These are phyloP conservation scores for Dendrolimus pini DNA, from an alignment of 2,888 invertebrate species.

Conservation along the genomic window DNA sequence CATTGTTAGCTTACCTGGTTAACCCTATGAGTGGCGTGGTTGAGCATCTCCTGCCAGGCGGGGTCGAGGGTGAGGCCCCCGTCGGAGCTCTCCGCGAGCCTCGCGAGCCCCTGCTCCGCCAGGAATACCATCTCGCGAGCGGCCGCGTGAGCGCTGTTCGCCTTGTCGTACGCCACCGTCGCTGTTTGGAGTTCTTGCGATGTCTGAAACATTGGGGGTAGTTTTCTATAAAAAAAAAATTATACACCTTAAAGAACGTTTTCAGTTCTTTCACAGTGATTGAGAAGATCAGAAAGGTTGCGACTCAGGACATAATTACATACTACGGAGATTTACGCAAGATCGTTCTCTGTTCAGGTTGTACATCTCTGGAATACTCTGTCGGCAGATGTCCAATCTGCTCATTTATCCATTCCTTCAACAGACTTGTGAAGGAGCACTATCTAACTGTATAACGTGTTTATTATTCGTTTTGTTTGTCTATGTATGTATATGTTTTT, in stretches of 20 bases:
- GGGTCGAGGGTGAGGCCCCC: slow-evolving; percentile 86
- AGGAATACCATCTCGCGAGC: slow-evolving; percentile 91
- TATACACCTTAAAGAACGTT: neutral
- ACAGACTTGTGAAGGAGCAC: too few species aligned
- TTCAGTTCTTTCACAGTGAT: too few species aligned
- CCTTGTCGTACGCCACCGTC: slow-evolving; percentile 85
- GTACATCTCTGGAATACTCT: too few species aligned
- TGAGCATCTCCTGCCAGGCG: slow-evolving; percentile 97
- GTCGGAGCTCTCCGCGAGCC: slow-evolving; percentile 66
- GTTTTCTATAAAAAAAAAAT: neutral
- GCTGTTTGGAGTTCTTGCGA: slow-evolving; percentile 91
- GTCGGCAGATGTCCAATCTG: too few species aligned
- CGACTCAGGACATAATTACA: too few species aligned
- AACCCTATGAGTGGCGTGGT: slow-evolving; percentile 91
- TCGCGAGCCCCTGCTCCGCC: slow-evolving; percentile 78
- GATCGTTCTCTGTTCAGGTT: too few species aligned
- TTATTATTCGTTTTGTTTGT: too few species aligned
- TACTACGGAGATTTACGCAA: too few species aligned
- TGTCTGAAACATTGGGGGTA: slow-evolving; percentile 55
- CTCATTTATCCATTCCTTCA: too few species aligned
- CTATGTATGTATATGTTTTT: too few species aligned
- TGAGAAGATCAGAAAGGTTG: too few species aligned
- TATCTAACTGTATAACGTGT: too few species aligned
- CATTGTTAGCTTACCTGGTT: slow-evolving; percentile 78
- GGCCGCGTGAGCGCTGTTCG: slow-evolving; percentile 92